phyloP scores from a whole-genome alignment of 2,797 vertebrate genomes.

The Tokudaia muenninki region DNA sequence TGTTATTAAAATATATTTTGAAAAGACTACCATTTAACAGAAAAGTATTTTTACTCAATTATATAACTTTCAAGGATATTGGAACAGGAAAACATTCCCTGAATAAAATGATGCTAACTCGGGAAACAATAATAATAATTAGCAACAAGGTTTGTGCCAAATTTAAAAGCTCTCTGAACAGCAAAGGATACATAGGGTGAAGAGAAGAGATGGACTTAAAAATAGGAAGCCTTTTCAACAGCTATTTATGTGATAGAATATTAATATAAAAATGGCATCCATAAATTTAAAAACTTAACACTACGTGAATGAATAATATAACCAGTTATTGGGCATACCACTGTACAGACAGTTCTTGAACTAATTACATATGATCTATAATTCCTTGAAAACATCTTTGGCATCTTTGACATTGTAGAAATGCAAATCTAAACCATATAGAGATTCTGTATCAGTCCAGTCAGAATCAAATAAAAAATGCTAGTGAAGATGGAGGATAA shows the following conservation, averaged over 20 bases:
- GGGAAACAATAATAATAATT: neutral
- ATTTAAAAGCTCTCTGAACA: neutral
- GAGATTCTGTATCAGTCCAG: neutral
- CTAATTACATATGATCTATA: neutral
- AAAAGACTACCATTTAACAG: neutral
- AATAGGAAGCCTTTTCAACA: neutral
- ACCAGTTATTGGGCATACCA: neutral
- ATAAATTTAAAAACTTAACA: neutral
- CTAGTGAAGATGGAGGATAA: neutral
- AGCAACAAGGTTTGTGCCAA: neutral
- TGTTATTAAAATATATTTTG: slow-evolving; percentile 5
- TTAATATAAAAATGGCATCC: neutral
- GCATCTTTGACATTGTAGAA: neutral
- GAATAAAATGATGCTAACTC: neutral
- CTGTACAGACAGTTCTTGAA: neutral
- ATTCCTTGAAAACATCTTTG: neutral
- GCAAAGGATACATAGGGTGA: neutral
- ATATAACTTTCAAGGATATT: neutral
- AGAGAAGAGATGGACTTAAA: neutral
- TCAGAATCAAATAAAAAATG: neutral
- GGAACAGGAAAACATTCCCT: neutral
- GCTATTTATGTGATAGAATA: neutral
- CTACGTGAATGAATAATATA: neutral
- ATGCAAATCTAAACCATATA: neutral
- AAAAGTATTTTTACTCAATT: slow-evolving; percentile 4